Evolutionary conservation across 2,113 vertebrate species (phyloP), one percentile per base, ranked within the genome.

Genomic region (Callospermophilus lateralis): DNA sequence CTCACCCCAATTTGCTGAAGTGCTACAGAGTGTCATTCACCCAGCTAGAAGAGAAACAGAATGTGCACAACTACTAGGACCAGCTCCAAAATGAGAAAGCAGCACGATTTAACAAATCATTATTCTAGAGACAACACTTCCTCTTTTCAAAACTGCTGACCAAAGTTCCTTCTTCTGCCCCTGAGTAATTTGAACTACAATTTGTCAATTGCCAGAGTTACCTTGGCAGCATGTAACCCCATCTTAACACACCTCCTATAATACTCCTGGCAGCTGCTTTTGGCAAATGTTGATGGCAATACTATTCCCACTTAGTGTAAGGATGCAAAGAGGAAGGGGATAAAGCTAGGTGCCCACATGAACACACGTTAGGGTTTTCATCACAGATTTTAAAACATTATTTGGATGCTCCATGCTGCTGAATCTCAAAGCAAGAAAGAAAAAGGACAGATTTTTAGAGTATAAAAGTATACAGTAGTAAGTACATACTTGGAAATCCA

Each of bases 1-100:
- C 87, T 81, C 92, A 97, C 84, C 97, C 95, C 97, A 96, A 90
- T 95, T 92, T 95, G 79, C 61, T 95, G 55, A 58, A 95, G 95
- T 63, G 90, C 92, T 73, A 8, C 70, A 63, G 45, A 90, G 30
- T 77, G 67, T 88, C 95, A 96, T 65, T 97, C 95, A 93, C 84
- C 73, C 58, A 53, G 84, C 58, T 45, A 91, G 80, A 32, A 86
- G 72, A 93, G 74, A 97, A 96, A 68, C 86, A 88, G 83, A 93
- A 93, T 16, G 45, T 20, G 87, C 87, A 93, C 53, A 77, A 39
- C 76, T 72, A 48, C 76, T 45, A 80, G 93, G 90, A 91, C 30
- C 73, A 70, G 76, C 73, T 98, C 97, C 96, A 97, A 97, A 92
- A 84, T 34, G 51, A 55, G 34, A 77, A 96, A 94, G 87, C 89